Evolutionary conservation across 2,797 vertebrate genomes (phyloP).

Genomic region (Sebastolobus alascanus): DNA sequence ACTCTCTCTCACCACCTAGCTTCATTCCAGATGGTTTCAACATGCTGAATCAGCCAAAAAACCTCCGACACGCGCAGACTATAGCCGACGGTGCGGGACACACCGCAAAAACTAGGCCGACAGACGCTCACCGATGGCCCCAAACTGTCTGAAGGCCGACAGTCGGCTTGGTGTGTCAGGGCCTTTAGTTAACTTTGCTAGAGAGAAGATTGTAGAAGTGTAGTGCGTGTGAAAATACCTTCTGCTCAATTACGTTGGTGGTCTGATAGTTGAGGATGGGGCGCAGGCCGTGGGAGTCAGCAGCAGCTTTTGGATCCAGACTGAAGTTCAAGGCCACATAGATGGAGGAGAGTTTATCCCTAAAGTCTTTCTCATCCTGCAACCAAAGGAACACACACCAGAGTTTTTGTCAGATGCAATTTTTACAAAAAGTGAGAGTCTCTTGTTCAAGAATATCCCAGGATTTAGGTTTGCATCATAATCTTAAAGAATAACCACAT

Average conservation of each 20-base stretch:
- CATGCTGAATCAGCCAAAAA: too few species aligned
- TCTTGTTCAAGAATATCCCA: neutral
- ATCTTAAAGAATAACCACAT: neutral
- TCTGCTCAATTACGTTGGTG: conserved; percentile 88
- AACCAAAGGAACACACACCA: conserved; percentile 37
- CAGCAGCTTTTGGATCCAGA: conserved; percentile 87
- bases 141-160: too few species aligned
- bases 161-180: too few species aligned
- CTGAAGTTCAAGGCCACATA: conserved; percentile 91
- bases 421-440: neutral
- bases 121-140: too few species aligned
- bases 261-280: conserved; percentile 93
- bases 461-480: neutral
- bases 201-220: neutral
- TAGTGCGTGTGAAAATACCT: conserved; percentile 80
- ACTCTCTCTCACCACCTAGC: too few species aligned
- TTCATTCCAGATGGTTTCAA: too few species aligned
- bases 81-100: too few species aligned
- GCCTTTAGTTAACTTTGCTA: neutral
- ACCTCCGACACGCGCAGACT: too few species aligned
- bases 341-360: conserved; percentile 95
- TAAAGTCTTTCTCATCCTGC: conserved; percentile 93
- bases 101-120: too few species aligned
- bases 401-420: conserved; percentile 3
- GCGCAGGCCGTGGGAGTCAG: conserved; percentile 86